Evolutionary conservation across 1,140 invertebrate species (phyloP), one percentile per base, ranked within the genome.

Genomic region (Aphelenchoides fujianensis): DNA sequence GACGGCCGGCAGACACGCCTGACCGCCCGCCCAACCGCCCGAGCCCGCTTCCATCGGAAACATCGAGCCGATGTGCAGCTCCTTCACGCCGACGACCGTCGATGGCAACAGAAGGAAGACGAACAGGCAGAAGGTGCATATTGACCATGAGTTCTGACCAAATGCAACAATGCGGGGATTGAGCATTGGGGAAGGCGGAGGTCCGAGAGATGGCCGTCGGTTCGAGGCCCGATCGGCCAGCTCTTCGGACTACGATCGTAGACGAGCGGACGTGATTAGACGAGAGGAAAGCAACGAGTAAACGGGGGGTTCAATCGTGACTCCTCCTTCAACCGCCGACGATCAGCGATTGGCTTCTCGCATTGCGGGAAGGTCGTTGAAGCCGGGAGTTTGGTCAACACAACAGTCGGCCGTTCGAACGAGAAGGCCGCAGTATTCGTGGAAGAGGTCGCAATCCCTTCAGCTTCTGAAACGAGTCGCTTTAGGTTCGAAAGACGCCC

Each of bases 21-120:
- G 71, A 16, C 87, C 87, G 5, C 87, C 87, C 1, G 87, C 84
- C 87, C 87, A 88, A 23, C 86, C 86, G 92, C 68, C 94, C 92
- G 85, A 94, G 90, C 94, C 95, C 96, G 67, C 94, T 94, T 64
- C 94, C 94, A 83, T 97, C 2, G 95, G 95, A 87, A 98, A 98
- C 77, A 98, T 95, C 27, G 93, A 95, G 57, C 94, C 96, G 85
- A 98, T 96, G 85, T 97, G 93, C 71, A 98, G 73, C 70, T 79
- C 77, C 34, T 5, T 59, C 55, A 19, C 5, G 5, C 55, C 55
- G 34, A 92, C 93, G 86, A 94, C 88, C 86, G 94, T 88, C 86
- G 92, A 93, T 92, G 94, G 88, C 82, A 90, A 74, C 61, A 67
- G 27, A 71, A 57, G 30, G 52, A 32, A 57, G 54, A 62, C 90